Base-by-base conservation (phyloP, 2,888 invertebrate genomes). In the Altica lythri region DNA sequence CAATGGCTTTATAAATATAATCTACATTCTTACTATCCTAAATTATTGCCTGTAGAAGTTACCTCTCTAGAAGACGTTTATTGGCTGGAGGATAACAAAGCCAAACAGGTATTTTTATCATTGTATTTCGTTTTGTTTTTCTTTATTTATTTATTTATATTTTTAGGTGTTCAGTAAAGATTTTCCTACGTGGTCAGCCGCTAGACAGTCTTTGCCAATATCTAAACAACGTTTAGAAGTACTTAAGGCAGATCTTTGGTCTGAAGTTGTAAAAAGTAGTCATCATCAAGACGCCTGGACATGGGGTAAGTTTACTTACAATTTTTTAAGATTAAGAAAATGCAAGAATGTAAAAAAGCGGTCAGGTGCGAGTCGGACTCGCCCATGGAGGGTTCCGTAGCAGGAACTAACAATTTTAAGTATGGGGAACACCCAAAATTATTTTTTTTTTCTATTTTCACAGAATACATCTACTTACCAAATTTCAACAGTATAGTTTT, bases 251-350 rank as follows among this genome's bases (percentile, higher is more conserved):
- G 89, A 90, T 69, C 82, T 93, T 16, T 92, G 90, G 92, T 90
- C 88, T 59, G 86, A 88, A 43, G 92, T 90, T 44, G 92, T 90
- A 45, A 92, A 90, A 76, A 88, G 83, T 67, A 90, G 89, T 73
- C 88, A 88, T 72, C 91, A 92, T 69, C 90, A 90, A 72, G 91
- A 91, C 79, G 91, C 91, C 43, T 92, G 92, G 91, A 91, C 91
- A 73, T 90, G 90, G 89, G 91, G 91, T 84, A 71, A 72, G 72
- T 30, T 8, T 16, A n/a, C n/a, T n/a, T n/a, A n/a, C n/a, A n/a
- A n/a, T n/a, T n/a, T n/a, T n/a, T n/a, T n/a, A n/a, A n/a, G n/a
- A n/a, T n/a, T n/a, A n/a, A n/a, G n/a, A n/a, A n/a, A n/a, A n/a
- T n/a, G n/a, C n/a, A n/a, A n/a, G n/a, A n/a, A n/a, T n/a, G n/a